Conservation (phyloP, 2,113 vertebrate species). For the Capreolus pygargus region DNA sequence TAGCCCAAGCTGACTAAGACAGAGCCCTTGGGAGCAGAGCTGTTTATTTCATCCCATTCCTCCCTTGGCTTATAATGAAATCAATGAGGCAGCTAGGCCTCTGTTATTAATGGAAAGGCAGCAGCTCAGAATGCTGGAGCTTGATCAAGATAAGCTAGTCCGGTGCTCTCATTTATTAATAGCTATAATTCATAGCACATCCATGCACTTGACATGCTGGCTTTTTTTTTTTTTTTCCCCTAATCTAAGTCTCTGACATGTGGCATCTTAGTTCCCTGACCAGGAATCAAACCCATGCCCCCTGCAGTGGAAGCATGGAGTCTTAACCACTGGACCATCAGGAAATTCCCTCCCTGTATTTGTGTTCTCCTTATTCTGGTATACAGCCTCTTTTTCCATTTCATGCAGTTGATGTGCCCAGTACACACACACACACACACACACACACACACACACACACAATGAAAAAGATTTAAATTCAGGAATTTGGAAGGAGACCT, state of each 20-base stretch:
- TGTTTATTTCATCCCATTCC: constrained; percentile 14
- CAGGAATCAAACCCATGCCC: not conserved
- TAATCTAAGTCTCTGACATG: not conserved
- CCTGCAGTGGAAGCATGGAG: not conserved
- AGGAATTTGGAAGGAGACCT: not conserved
- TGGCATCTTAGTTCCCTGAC: not conserved
- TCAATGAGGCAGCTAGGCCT: constrained; percentile 25
- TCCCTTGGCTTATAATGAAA: constrained; percentile 47
- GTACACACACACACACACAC: not conserved
- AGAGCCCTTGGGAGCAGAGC: constrained; percentile 5
- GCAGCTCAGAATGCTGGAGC: constrained; percentile 35
- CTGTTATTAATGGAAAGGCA: constrained; percentile 47
- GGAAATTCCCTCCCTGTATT: not conserved
- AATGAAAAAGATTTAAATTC: not conserved
- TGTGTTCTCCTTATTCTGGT: not conserved
- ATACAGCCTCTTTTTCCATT: not conserved
- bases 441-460: not conserved
- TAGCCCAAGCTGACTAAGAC: not conserved
- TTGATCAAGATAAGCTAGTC: not conserved
- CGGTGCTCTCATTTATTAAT: constrained; percentile 36
- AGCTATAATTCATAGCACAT: constrained; percentile 46
- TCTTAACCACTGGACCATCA: not conserved
- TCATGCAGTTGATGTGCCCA: not conserved
- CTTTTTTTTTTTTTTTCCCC: not conserved
- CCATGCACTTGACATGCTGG: not conserved